phyloP scores from a whole-genome alignment of 2,888 invertebrate species.

The Hirtodrosophila trivittata region DNA sequence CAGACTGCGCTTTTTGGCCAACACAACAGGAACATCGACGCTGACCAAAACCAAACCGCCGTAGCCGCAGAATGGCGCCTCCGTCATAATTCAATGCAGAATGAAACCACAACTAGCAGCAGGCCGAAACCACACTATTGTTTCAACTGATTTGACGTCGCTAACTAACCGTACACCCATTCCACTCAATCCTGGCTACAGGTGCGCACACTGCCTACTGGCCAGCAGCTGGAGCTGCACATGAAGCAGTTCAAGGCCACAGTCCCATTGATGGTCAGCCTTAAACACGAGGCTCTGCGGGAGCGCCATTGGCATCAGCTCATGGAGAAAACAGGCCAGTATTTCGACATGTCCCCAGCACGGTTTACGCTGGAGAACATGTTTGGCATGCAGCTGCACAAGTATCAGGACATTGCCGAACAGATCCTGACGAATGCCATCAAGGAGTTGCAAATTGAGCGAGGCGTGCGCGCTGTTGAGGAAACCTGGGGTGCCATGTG shows the following conservation, averaged over 20 bases:
- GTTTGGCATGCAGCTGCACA: slow-evolving; percentile 95
- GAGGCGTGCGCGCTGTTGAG: slow-evolving; percentile 92
- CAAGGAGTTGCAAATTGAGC: slow-evolving; percentile 96
- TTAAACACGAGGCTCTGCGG: slow-evolving; percentile 95
- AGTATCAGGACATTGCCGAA: slow-evolving; percentile 92
- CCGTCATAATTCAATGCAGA: slow-evolving; percentile 69
- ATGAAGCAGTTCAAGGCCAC: slow-evolving; percentile 95
- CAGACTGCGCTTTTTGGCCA: slow-evolving; percentile 69
- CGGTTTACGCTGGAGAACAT: slow-evolving; percentile 96
- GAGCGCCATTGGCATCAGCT: slow-evolving; percentile 95
- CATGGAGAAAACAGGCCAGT: slow-evolving; percentile 92
- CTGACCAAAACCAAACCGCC: slow-evolving; percentile 52
- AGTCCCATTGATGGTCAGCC: slow-evolving; percentile 94
- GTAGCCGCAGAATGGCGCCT: slow-evolving; percentile 53
- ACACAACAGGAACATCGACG: slow-evolving; percentile 16
- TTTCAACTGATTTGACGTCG: slow-evolving; percentile 74
- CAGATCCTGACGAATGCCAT: slow-evolving; percentile 94
- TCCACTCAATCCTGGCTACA: slow-evolving; percentile 41
- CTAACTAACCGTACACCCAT: slow-evolving; percentile 61
- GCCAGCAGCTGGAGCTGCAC: slow-evolving; percentile 89
- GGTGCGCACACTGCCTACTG: slow-evolving; percentile 86
- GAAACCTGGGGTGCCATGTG: slow-evolving; percentile 89
- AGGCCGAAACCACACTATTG: slow-evolving; percentile 66
- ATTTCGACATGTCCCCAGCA: slow-evolving; percentile 94
- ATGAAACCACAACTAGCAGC: slow-evolving; percentile 48